Conservation (phyloP, 2,888 invertebrate species). For the Melipona beecheii region DNA sequence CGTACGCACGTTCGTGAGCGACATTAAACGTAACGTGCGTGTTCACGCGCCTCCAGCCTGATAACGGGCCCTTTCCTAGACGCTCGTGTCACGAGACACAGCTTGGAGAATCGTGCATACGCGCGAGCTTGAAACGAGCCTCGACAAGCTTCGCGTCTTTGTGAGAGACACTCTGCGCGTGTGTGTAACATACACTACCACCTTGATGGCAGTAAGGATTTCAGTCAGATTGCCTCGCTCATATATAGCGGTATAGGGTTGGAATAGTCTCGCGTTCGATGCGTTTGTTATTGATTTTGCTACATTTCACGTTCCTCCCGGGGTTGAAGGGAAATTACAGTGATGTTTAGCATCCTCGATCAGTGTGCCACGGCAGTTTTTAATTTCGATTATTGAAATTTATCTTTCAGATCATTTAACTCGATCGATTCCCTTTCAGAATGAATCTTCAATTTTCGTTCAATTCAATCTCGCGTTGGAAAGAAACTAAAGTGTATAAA, state of each 20-base stretch:
- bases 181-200: not conserved
- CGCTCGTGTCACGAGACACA: conserved; percentile 39
- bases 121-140: not conserved
- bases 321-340: too few species aligned
- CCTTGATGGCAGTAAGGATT: not conserved
- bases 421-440: too few species aligned
- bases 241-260: not conserved
- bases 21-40: conserved; percentile 67
- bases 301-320: too few species aligned
- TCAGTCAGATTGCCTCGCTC: not conserved
- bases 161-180: not conserved
- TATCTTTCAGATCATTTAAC: too few species aligned
- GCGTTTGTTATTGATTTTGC: not conserved
- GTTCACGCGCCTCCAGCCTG: conserved; percentile 64
- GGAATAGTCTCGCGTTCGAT: not conserved
- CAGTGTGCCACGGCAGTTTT: too few species aligned
- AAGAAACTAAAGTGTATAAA: too few species aligned
- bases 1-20: conserved; percentile 63
- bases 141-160: conserved; percentile 3
- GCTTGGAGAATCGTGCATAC: conserved; percentile 32
- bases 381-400: too few species aligned
- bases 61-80: conserved; percentile 57
- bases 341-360: too few species aligned
- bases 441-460: too few species aligned
- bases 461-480: too few species aligned